These are phyloP conservation scores for Drosophila ercepeae DNA, from an alignment of 1,140 invertebrate species.

Conservation along the genomic window DNA sequence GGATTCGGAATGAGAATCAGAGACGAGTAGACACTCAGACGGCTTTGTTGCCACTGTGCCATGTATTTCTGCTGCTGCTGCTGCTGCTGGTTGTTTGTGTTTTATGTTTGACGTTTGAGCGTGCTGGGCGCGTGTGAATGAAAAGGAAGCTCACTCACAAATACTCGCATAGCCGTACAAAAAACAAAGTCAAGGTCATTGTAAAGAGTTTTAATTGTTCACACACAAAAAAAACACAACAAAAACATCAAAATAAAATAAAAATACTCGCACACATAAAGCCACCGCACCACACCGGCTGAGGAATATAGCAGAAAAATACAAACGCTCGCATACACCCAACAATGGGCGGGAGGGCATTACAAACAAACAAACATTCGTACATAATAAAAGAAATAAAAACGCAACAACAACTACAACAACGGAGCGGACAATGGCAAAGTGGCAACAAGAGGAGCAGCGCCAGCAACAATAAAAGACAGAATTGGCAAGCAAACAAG, in stretches of 20 bases:
- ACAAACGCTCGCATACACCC: slow-evolving; percentile 7
- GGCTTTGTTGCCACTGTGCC: slow-evolving; percentile 61
- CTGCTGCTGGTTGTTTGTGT: slow-evolving; percentile 52
- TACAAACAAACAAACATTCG: slow-evolving; percentile 77
- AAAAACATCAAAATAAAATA: slow-evolving; percentile 46
- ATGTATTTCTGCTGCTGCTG: slow-evolving; percentile 5
- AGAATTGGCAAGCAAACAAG: slow-evolving; percentile 70
- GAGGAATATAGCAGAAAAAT: slow-evolving; percentile 42
- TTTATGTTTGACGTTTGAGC: slow-evolving; percentile 79
- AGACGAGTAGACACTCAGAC: slow-evolving; percentile 77
- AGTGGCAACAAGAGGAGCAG: slow-evolving; percentile 64
- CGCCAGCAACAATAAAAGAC: slow-evolving; percentile 48
- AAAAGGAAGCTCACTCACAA: slow-evolving; percentile 77
- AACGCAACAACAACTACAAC: slow-evolving; percentile 66
- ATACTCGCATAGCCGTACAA: slow-evolving; percentile 41
- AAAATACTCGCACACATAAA: slow-evolving; percentile 43
- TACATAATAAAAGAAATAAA: slow-evolving; percentile 81
- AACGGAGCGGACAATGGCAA: slow-evolving; percentile 67
- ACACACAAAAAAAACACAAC: slow-evolving; percentile 49
- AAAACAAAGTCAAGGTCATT: slow-evolving; percentile 84
- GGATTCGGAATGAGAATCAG: slow-evolving; percentile 61
- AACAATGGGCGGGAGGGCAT: slow-evolving; percentile 67
- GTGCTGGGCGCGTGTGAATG: slow-evolving; percentile 80
- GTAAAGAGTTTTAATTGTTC: slow-evolving; percentile 84
- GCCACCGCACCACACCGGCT: slow-evolving; percentile 9